Evolutionary conservation across 2,113 vertebrate species (phyloP).

Genomic region (Syngnathus typhle): DNA sequence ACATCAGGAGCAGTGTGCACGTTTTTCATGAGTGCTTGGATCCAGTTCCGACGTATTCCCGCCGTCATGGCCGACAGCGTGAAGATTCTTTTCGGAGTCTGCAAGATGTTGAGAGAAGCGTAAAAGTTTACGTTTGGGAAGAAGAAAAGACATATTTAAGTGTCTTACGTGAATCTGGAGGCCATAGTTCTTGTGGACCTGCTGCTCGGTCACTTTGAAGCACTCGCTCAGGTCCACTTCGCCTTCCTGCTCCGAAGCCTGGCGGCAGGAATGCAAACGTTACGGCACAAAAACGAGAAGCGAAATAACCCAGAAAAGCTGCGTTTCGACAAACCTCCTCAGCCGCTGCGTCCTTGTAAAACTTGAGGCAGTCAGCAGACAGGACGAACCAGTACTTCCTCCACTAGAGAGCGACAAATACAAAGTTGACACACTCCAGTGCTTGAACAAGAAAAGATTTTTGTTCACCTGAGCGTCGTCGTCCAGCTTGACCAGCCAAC

Average conservation of each 20-base stretch:
- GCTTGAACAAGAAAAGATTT: no score
- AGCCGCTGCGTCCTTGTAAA: slow-evolving; percentile 58
- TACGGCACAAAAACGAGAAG: not conserved
- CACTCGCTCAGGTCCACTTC: slow-evolving; percentile 64
- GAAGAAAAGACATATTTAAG: no score
- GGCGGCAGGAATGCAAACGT: not conserved
- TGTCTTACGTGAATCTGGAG: slow-evolving; percentile 68
- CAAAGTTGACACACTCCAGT: not conserved
- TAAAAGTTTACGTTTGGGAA: not conserved
- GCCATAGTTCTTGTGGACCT: slow-evolving; percentile 67
- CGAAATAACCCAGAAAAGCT: not conserved
- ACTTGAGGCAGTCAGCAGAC: slow-evolving; percentile 60
- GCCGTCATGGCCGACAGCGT: slow-evolving; percentile 67
- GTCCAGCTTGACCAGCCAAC: slow-evolving; percentile 68
- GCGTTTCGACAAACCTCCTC: slow-evolving; percentile 51
- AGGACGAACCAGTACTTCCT: slow-evolving; percentile 71
- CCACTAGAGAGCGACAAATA: slow-evolving; percentile 39
- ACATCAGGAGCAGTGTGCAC: slow-evolving; percentile 57
- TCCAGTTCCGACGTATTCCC: slow-evolving; percentile 70
- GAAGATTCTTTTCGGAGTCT: slow-evolving; percentile 52
- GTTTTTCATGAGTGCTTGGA: slow-evolving; percentile 65
- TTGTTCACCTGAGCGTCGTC: slow-evolving; percentile 49
- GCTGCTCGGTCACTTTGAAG: slow-evolving; percentile 57
- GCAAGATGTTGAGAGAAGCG: not conserved
- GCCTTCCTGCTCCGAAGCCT: slow-evolving; percentile 60